Evolutionary conservation across 2,797 vertebrate species (phyloP).

Genomic region (Buphagus erythrorhynchus): DNA sequence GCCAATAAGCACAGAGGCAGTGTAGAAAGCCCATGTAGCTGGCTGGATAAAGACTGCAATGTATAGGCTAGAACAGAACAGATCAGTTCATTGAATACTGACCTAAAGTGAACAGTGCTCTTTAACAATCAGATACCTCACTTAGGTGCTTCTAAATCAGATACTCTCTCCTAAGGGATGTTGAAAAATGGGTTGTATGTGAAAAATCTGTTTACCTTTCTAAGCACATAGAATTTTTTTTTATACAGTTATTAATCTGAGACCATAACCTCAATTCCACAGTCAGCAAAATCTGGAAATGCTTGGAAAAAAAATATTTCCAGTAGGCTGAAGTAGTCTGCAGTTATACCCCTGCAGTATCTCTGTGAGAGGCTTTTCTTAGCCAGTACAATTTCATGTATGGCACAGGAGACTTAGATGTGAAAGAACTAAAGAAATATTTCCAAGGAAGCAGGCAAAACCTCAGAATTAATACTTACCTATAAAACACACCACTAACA

Average conservation of each 20-base stretch:
- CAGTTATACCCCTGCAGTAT: not conserved
- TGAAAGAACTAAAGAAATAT: not conserved
- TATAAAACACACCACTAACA: constrained; percentile 91
- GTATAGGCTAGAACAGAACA: constrained; percentile 86
- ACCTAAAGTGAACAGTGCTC: not conserved
- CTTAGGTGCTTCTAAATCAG: not conserved
- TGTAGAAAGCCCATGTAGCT: constrained; percentile 93
- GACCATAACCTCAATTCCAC: not conserved
- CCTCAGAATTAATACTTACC: constrained; percentile 73
- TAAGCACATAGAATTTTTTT: not conserved
- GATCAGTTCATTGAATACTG: constrained; percentile 21
- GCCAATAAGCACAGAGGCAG: constrained; percentile 92
- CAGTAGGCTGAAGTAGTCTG: not conserved
- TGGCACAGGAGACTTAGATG: not conserved
- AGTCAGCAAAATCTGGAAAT: not conserved
- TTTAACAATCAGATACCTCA: not conserved
- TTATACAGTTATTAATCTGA: not conserved
- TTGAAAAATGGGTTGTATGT: not conserved
- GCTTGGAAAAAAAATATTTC: not conserved
- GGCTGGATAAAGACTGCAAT: constrained; percentile 97
- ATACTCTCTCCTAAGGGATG: not conserved
- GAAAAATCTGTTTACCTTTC: not conserved
- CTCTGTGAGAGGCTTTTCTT: not conserved
- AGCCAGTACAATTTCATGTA: not conserved
- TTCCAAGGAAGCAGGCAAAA: not conserved